Evolutionary conservation across 2,888 invertebrate species (phyloP).

Genomic region (Clistopyga incitator): DNA sequence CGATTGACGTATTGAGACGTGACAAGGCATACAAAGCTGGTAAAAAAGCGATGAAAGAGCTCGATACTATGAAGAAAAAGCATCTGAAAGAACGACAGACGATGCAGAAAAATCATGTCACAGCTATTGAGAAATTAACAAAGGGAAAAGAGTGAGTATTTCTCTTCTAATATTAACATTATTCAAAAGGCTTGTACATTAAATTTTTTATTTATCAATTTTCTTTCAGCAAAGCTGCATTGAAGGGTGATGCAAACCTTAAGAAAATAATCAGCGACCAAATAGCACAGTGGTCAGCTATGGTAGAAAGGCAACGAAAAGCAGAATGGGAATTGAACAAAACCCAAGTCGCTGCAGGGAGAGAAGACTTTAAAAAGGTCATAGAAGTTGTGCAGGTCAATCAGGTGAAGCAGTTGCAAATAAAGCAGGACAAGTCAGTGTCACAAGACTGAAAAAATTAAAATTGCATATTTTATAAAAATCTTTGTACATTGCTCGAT

Average conservation of each 20-base stretch:
- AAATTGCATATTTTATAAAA: background rate
- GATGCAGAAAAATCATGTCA: slow-evolving; percentile 87
- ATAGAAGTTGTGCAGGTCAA: slow-evolving; percentile 85
- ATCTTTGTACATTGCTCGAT: background rate
- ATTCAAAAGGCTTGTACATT: too few species aligned
- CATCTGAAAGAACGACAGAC: slow-evolving; percentile 87
- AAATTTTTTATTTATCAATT: too few species aligned
- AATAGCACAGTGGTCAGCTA: slow-evolving; percentile 88
- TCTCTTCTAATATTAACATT: background rate
- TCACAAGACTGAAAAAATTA: background rate
- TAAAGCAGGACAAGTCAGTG: slow-evolving; percentile 86
- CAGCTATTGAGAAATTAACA: slow-evolving; percentile 86
- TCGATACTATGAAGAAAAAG: slow-evolving; percentile 87
- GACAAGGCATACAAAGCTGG: slow-evolving; percentile 87
- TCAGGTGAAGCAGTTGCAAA: slow-evolving; percentile 86
- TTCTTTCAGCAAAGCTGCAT: slow-evolving; percentile 78
- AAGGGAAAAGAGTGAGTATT: slow-evolving; percentile 86
- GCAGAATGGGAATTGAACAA: slow-evolving; percentile 87
- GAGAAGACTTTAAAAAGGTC: slow-evolving; percentile 85
- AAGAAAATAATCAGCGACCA: slow-evolving; percentile 86
- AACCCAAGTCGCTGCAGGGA: slow-evolving; percentile 85
- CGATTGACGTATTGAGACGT: slow-evolving; percentile 84
- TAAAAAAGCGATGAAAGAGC: slow-evolving; percentile 88
- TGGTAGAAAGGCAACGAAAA: slow-evolving; percentile 85
- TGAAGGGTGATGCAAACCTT: slow-evolving; percentile 81